These are phyloP conservation scores for Actenoides hombroni DNA, from an alignment of 2,113 vertebrate genomes.

Conservation along the genomic window DNA sequence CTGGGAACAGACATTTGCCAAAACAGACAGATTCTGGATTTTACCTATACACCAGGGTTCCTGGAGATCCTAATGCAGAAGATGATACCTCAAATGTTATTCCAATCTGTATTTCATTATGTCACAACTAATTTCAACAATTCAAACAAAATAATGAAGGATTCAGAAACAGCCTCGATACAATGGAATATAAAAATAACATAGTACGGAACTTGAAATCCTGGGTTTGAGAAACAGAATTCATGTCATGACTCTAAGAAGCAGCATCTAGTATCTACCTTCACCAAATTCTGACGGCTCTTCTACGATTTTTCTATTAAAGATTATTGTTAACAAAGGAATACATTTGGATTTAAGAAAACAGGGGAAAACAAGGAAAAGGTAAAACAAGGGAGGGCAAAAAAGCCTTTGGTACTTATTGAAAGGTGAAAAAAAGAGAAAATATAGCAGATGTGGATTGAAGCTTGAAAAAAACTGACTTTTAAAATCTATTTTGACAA, in stretches of 20 bases:
- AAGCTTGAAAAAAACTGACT: fast-evolving
- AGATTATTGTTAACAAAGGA: neutral
- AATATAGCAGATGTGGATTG: neutral
- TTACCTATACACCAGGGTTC: neutral
- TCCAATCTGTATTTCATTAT: neutral
- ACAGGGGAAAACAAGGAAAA: neutral
- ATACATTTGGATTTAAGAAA: neutral
- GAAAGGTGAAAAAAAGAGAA: neutral
- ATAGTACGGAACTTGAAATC: neutral
- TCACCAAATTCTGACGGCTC: neutral
- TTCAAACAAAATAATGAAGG: neutral
- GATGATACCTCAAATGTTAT: neutral
- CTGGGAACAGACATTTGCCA: neutral
- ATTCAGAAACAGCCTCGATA: neutral
- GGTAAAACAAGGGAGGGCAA: neutral
- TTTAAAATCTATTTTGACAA: neutral
- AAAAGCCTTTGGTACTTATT: neutral
- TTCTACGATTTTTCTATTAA: neutral
- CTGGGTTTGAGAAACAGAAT: neutral
- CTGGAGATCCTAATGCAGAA: neutral
- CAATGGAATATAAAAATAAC: neutral
- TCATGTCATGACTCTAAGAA: neutral
- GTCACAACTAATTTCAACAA: neutral
- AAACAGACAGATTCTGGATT: neutral
- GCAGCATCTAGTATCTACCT: neutral